phyloP scores from a whole-genome alignment of 2,888 invertebrate genomes.

The Hybos culiciformis region DNA sequence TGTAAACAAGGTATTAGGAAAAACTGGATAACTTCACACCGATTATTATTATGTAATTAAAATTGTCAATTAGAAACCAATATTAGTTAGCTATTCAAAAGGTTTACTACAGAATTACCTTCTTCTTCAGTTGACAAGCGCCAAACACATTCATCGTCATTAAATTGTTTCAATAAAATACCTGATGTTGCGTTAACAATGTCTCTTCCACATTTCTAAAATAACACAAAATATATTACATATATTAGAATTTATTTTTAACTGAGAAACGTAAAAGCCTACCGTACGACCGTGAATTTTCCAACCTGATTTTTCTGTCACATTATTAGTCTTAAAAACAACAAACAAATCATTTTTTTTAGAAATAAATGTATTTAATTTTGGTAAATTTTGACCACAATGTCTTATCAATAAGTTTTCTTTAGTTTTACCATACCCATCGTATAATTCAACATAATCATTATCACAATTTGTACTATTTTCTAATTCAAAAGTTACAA shows the following conservation, averaged over 20 bases:
- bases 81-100: too few species aligned
- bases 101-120: neutral
- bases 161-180: neutral
- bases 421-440: constrained; percentile 20
- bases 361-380: constrained; percentile 37
- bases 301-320: constrained; percentile 19
- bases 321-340: constrained; percentile 44
- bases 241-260: too few species aligned
- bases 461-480: constrained; percentile 12
- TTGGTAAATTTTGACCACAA: constrained; percentile 43
- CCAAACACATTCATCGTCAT: constrained; percentile 22
- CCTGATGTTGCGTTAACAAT: neutral
- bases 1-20: too few species aligned
- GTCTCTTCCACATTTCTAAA: constrained; percentile 7
- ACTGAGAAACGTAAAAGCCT: too few species aligned
- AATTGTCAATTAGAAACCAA: too few species aligned
- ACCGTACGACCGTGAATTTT: too few species aligned
- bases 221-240: too few species aligned
- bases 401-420: constrained; percentile 38
- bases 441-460: constrained; percentile 28
- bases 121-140: constrained; percentile 14
- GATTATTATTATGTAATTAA: too few species aligned
- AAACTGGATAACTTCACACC: too few species aligned
- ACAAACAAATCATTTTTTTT: constrained; percentile 48
- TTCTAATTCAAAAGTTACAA: constrained; percentile 47